Evolutionary conservation across 2,888 invertebrate genomes (phyloP).

Genomic region (Athalia circularis): DNA sequence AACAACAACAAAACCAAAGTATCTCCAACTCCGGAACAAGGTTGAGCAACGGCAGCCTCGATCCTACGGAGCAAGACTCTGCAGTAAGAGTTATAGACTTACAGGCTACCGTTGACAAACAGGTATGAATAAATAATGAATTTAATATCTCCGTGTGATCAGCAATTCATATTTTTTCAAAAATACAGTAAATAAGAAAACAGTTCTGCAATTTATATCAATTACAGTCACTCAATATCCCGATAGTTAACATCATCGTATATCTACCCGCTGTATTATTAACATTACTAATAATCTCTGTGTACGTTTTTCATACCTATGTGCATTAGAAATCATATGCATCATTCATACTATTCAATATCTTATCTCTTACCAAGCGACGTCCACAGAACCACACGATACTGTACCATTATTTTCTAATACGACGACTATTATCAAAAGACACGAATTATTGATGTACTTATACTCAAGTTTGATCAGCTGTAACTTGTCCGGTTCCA

Average conservation of each 20-base stretch:
- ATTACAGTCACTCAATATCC: neutral
- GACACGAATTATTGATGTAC: neutral
- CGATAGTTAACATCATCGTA: slow-evolving; percentile 8
- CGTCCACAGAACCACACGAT: too few relatives aligned
- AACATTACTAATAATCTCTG: too few relatives aligned
- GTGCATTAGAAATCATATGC: too few relatives aligned
- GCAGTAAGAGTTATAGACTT: slow-evolving; percentile 84
- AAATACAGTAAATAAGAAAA: too few relatives aligned
- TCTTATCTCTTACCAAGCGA: too few relatives aligned
- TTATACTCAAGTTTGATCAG: neutral
- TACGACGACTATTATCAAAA: neutral
- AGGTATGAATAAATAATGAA: slow-evolving; percentile 76
- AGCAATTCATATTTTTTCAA: neutral
- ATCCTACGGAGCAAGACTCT: slow-evolving; percentile 77
- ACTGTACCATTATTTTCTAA: too few relatives aligned
- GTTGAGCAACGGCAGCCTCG: slow-evolving; percentile 71
- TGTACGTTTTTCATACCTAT: too few relatives aligned
- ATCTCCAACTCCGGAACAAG: slow-evolving; percentile 67
- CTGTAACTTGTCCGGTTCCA: neutral
- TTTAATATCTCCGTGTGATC: slow-evolving; percentile 6
- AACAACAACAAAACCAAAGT: slow-evolving; percentile 59
- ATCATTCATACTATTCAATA: too few relatives aligned
- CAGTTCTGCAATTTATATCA: too few relatives aligned
- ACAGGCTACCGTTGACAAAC: slow-evolving; percentile 90
- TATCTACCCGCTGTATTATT: too few relatives aligned